Conservation (phyloP, 2,888 invertebrate genomes). For the Andrena flavipes region DNA sequence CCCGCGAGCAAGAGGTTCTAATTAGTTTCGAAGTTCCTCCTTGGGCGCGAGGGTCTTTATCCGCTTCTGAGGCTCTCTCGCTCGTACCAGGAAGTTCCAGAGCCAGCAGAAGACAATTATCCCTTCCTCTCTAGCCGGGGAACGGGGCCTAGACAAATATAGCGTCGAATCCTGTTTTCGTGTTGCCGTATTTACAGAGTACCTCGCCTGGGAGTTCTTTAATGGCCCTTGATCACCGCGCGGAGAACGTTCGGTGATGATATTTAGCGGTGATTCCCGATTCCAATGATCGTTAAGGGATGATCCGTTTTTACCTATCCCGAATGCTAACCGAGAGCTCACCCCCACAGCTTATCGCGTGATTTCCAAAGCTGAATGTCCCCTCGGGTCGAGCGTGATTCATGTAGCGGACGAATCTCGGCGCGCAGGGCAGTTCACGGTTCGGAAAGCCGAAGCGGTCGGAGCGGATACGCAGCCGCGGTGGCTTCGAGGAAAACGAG, state of each 20-base stretch:
- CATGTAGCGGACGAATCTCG: slow-evolving; percentile 33
- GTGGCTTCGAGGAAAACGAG: slow-evolving; percentile 51
- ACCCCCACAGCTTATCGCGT: neutral
- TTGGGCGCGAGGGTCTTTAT: neutral
- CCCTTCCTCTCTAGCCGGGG: slow-evolving; percentile 16
- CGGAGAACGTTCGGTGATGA: no score
- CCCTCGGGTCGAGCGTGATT: slow-evolving; percentile 34
- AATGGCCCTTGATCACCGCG: neutral
- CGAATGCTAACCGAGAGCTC: neutral
- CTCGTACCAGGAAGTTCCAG: slow-evolving; percentile 17
- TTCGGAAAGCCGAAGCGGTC: slow-evolving; percentile 24
- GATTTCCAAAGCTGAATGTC: slow-evolving; percentile 3
- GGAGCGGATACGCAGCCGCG: slow-evolving; percentile 6
- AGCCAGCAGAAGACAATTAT: slow-evolving; percentile 48
- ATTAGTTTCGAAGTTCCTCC: slow-evolving; percentile 25
- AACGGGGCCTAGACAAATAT: slow-evolving; percentile 34
- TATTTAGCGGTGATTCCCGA: neutral
- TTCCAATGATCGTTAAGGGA: no score
- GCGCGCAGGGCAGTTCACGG: slow-evolving; percentile 27
- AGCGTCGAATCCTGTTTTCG: slow-evolving; percentile 24
- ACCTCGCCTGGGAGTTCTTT: neutral
- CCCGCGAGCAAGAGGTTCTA: slow-evolving; percentile 28
- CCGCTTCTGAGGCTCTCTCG: neutral
- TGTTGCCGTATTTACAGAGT: neutral
- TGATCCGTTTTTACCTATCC: neutral